Evolutionary conservation across 1,140 invertebrate species (phyloP), one percentile per base, ranked within the genome.

Genomic region (Heliothis subflexa): DNA sequence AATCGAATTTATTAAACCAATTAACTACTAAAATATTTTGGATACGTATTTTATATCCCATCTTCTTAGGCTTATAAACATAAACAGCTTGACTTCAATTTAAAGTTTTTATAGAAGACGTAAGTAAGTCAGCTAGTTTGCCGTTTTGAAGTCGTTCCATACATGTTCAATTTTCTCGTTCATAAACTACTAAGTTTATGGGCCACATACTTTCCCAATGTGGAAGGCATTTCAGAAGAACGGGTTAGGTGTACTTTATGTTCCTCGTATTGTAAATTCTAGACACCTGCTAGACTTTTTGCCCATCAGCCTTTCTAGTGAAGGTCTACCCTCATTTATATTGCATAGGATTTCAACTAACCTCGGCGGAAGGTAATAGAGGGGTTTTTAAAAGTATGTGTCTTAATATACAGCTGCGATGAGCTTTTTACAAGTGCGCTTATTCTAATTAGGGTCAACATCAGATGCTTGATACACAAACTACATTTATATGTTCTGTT

Each of bases 401-500:
- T 5, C 33, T 3, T 68, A 45, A 25, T 49, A 13, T 33, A 33
- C 59, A 33, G 21, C 12, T 61, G 40, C 25, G 18, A 47, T 68
- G 25, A 68, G 28, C 33, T 21, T 62, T 62, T 47, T 16, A 45
- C 61, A 45, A 64, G 61, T 2, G n/a, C 18, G 18, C 59, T 64
- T 16, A 40, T 45, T 9, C 40, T 64, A 64, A 64, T 64, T 64
- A n/a, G n/a, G 61, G 61, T 64, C 47, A 40, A 64, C 61, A 47
- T 64, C 61, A 64, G 45, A 64, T 16, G 61, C 9, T 10, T 47
- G 33, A 18, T 47, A 64, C 47, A 47, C 45, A 45, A 28, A 64
- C 33, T 12, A 16, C 33, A 64, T 64, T 64, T 64, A n/a, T 45
- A 2, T 64, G 5, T 47, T 64, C 1, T 18, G 33, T 33, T 33